A percentile compares a stretch with the other conserved stretches of the same genome.
phyloP scores from a whole-genome alignment of 2,888 invertebrate species.

The Parnassius mnemosyne region DNA sequence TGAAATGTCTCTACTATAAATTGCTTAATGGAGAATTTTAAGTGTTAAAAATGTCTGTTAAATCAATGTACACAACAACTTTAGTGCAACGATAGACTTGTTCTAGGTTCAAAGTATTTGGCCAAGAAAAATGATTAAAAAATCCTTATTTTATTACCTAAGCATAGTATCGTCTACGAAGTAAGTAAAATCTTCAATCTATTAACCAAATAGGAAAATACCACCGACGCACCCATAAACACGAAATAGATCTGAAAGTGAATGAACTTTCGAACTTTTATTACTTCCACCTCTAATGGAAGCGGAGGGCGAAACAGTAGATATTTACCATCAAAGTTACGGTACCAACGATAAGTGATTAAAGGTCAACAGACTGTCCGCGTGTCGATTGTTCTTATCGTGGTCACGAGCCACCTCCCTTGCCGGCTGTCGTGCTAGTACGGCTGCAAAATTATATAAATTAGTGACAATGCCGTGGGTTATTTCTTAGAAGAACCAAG shows the following conservation, averaged over 20 bases:
- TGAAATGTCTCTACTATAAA: too few relatives aligned
- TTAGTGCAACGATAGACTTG: too few relatives aligned
- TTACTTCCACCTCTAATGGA: constrained; percentile 45
- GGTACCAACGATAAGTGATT: constrained; percentile 17
- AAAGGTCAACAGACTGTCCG: constrained; percentile 53
- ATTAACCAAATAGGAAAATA: not conserved
- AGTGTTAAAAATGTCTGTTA: too few relatives aligned
- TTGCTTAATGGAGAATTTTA: too few relatives aligned
- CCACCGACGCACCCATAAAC: constrained; percentile 38
- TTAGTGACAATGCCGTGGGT: constrained; percentile 76
- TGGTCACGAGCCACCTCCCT: constrained; percentile 38
- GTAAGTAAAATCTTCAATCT: not conserved
- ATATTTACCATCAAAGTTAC: constrained; percentile 39
- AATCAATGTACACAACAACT: too few relatives aligned
- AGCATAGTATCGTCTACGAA: too few relatives aligned
- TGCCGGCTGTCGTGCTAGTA: constrained; percentile 52
- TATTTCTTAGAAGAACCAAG: constrained; percentile 74
- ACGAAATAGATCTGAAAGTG: constrained; percentile 61
- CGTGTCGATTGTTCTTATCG: constrained; percentile 29
- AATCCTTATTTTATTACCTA: too few relatives aligned
- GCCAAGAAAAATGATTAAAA: too few relatives aligned
- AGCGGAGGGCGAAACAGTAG: constrained; percentile 54
- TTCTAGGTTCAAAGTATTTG: too few relatives aligned
- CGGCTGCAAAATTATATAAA: constrained; percentile 72
- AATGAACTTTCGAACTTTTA: constrained; percentile 61